Base-by-base conservation (phyloP, 2,888 invertebrate species). In the Eupithecia exiguata region DNA sequence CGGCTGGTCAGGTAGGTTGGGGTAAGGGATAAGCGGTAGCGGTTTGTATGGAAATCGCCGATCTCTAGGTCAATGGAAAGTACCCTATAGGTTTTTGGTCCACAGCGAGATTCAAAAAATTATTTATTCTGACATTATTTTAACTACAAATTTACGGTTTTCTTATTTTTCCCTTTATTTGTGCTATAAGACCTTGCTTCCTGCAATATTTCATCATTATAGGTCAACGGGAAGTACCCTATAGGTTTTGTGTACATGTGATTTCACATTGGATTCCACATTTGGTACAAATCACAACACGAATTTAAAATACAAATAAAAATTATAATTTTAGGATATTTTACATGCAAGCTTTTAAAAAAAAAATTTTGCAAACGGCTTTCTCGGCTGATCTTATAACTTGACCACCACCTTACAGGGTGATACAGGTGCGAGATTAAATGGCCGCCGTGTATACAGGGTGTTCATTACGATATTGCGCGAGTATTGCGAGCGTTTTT, bases 361-460 rank as follows among this genome's bases (percentile, higher is more conserved):
- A 53, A 9, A 1, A 18, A 2, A 49, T 49, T 49, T 49, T 49
- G n/a, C n/a, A 49, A n/a, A n/a, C n/a, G 2, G 53, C n/a, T 53
- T 46, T 21, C 21, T 74, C 85, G 84, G 87, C 77, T 0, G 9
- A 76, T 69, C 80, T 77, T 70, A 5, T 79, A 35, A 69, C 84
- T 82, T 71, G 80, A 63, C 82, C 81, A 62, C 81, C 81, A 74
- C 67, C 77, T 79, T 88, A 90, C 89, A 89, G 90, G 82, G 84
- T 88, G 93, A 93, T 94, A 92, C 94, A 93, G 94, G 94, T 94
- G 94, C 90, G 93, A 94, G 92, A 93, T 94, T 93, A 93, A 94
- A 94, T 92, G 92, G 92, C 90, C 88, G 84, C 88, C 91, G 89
- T 92, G 91, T 92, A 91, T 92, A 92, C 92, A 92, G 91, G 90